Base-by-base conservation (phyloP, 2,797 vertebrate species). In the Nyctalus aviator region DNA sequence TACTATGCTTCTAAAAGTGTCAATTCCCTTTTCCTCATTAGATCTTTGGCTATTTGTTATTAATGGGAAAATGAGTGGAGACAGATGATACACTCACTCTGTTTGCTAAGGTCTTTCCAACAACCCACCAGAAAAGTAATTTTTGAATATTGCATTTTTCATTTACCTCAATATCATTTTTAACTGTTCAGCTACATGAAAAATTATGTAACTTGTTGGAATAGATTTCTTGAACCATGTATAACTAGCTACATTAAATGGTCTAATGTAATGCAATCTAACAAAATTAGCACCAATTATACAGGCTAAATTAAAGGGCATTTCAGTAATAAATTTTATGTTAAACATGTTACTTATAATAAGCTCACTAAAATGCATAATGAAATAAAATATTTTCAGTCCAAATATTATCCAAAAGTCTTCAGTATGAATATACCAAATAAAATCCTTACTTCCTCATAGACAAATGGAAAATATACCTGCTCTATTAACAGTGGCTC, bases 271-370 rank as follows among this genome's bases (percentile, higher is more conserved):
- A 98, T 98, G 97, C 97, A 98, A 98, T 98, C 97, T 98, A 98
- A 98, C 97, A 97, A 98, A 98, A 98, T 98, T 98, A 98, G 98
- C 97, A 98, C 97, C 97, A 98, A 98, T 98, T 98, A 98, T 98
- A 97, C 96, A 98, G 97, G 98, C 97, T 98, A 98, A 98, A 98
- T 98, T 98, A 98, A 98, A 98, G 98, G 98, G 96, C 98, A 98
- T 98, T 97, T 98, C 98, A 98, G 97, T 98, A 98, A 98, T 98
- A 98, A 97, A 98, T 98, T 98, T 98, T 98, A 98, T 98, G 97
- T 97, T 98, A 98, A 98, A 98, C 97, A 98, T 98, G 98, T 98
- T 98, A 98, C 97, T 97, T 96, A 98, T 98, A 98, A 98, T 98
- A 98, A 98, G 93, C 97, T 97, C 93, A 97, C 96, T 97, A 98